Base-by-base conservation (phyloP, 37 sponge, comb jelly and placozoan genomes). In the Mnemiopsis leidyi region DNA sequence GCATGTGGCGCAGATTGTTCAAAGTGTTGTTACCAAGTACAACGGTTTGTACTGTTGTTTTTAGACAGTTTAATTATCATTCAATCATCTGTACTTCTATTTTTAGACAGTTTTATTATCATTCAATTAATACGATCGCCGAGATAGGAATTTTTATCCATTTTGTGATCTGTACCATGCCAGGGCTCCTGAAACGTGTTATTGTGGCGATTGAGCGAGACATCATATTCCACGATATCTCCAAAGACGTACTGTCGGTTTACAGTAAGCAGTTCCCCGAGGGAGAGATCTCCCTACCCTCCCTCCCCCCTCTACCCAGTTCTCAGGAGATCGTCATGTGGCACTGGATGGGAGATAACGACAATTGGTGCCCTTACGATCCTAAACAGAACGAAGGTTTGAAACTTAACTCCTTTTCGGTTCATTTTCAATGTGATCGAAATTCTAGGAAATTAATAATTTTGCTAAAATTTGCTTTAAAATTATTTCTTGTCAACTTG, bases 261-360 rank as follows among this genome's bases (percentile, higher is more conserved):
- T 85, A 85, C 61, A 38, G 16, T 24, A 85, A 40, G 25, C 61
- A 40, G 0, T 85, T 85, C 90, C 90, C 61, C 9, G 40, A 38
- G 61, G 90, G 90, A 0, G 5, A 23, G 25, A 85, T 85, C 39
- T 23, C 33, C 30, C 90, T 85, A 61, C 90, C 90, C 90, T 85
- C 21, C 24, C 90, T 40, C 0, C 29, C 40, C 0, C 61, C 61
- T 0, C 40, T 85, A 25, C 29, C 90, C 24, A 40, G 23, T 13
- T 40, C 61, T 29, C 90, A 85, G 90, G 90, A 85, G 38, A 85
- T 85, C 39, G 29, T 85, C 25, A 2, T 85, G 90, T 85, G 90
- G 90, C 90, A 85, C 29, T 85, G 90, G 90, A 85, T 85, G 90
- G 90, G 90, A 25, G 90, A 85, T 33, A 85, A 85, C 48, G 48